phyloP scores from a whole-genome alignment of 2,113 vertebrate genomes.

The Sylvia atricapilla region DNA sequence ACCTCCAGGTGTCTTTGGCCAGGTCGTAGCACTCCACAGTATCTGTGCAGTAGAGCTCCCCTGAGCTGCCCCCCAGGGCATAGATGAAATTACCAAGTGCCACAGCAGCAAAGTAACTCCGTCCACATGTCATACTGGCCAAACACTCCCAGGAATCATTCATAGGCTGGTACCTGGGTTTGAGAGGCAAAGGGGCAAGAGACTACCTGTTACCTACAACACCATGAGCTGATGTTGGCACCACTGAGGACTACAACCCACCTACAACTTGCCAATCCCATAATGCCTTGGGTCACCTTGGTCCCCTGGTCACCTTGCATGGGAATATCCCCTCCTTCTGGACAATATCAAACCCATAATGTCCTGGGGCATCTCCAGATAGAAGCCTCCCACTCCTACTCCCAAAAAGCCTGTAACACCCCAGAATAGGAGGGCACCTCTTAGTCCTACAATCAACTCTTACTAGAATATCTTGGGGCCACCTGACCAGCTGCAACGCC shows the following conservation, averaged over 20 bases:
- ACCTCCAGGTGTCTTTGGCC: conserved; percentile 76
- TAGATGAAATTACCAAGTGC: conserved; percentile 74
- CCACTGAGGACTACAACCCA: neutral
- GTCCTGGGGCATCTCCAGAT: neutral
- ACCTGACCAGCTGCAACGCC: neutral
- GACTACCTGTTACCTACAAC: neutral
- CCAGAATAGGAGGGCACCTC: neutral
- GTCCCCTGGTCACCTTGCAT: neutral
- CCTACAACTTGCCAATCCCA: neutral
- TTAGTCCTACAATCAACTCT: neutral
- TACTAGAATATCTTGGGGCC: neutral
- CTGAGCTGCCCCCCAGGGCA: conserved; percentile 74
- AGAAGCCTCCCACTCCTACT: neutral
- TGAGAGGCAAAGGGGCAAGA: neutral
- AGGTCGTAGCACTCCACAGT: conserved; percentile 76
- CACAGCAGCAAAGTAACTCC: conserved; percentile 74
- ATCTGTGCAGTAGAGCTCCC: conserved; percentile 68
- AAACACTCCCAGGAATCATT: conserved; percentile 72
- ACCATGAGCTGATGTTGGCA: neutral
- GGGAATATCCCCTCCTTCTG: neutral
- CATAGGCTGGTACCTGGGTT: conserved; percentile 72
- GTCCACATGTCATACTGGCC: conserved; percentile 72
- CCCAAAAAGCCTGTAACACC: neutral
- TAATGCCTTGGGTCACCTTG: too few species aligned
- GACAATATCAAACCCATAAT: neutral